Conservation (phyloP, 2,888 invertebrate genomes). For the Dicycla oo region DNA sequence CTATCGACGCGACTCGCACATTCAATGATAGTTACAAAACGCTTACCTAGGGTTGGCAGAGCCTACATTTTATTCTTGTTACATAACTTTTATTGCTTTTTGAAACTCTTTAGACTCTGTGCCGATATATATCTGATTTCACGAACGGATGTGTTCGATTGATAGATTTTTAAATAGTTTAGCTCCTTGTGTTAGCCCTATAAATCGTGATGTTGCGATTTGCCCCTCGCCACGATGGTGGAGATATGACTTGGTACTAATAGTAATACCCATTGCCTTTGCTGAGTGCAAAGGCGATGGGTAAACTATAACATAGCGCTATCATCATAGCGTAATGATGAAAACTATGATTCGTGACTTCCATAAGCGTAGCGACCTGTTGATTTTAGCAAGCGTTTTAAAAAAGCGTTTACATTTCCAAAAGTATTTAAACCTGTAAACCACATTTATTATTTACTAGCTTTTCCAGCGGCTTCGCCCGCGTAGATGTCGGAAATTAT, state of each 20-base stretch:
- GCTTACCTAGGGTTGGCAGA: slow-evolving; percentile 64
- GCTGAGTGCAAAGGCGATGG: no score
- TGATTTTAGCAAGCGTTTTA: slow-evolving; percentile 1
- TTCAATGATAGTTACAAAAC: slow-evolving; percentile 75
- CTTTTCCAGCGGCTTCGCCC: no score
- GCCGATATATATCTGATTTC: neutral
- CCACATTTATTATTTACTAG: neutral
- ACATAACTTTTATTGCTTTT: slow-evolving; percentile 22
- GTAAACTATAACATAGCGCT: slow-evolving; percentile 26
- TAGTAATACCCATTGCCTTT: slow-evolving; percentile 51
- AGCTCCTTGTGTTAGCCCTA: slow-evolving; percentile 36
- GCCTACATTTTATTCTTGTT: slow-evolving; percentile 18
- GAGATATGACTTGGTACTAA: slow-evolving; percentile 49
- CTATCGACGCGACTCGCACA: slow-evolving; percentile 76
- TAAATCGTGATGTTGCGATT: slow-evolving; percentile 57
- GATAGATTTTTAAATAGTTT: slow-evolving; percentile 12
- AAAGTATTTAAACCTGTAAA: neutral
- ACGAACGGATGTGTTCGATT: slow-evolving; percentile 4
- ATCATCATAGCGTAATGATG: slow-evolving; percentile 22
- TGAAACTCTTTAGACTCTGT: slow-evolving; percentile 2
- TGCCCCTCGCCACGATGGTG: slow-evolving; percentile 44
- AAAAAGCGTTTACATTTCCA: neutral
- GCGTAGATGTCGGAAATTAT: no score
- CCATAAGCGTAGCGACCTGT: neutral
- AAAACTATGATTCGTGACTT: slow-evolving; percentile 21